phyloP scores from a whole-genome alignment of 1,140 invertebrate genomes.

The Papilio polyxenes region DNA sequence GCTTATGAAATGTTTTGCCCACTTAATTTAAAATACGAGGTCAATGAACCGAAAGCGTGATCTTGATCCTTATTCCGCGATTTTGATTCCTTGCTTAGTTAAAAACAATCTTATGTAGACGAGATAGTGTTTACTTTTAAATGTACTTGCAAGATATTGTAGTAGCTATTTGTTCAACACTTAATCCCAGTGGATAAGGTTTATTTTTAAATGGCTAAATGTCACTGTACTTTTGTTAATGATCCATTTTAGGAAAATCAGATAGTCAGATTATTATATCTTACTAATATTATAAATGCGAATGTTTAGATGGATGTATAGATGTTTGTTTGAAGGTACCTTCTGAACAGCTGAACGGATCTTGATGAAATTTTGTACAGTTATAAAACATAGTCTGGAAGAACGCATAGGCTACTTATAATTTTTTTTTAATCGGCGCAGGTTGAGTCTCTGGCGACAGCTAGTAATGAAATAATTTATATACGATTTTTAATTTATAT shows the following conservation, averaged over 20 bases:
- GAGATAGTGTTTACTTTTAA: constrained; percentile 5
- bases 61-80: constrained; percentile 22
- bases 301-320: no score
- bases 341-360: no score
- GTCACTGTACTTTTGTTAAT: background rate
- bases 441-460: no score
- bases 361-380: no score
- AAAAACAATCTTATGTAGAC: background rate
- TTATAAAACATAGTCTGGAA: no score
- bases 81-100: background rate
- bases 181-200: background rate
- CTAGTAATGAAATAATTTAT: background rate
- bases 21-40: background rate
- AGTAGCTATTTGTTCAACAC: background rate
- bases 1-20: constrained; percentile 34
- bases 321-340: no score
- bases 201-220: background rate
- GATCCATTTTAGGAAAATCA: constrained; percentile 19
- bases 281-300: background rate
- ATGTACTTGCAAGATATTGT: background rate
- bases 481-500: background rate
- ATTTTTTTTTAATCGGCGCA: no score
- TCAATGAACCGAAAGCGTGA: constrained; percentile 11
- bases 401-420: no score
- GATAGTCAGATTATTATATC: background rate